Conservation (phyloP, 2,797 vertebrate genomes). For the Huso huso region DNA sequence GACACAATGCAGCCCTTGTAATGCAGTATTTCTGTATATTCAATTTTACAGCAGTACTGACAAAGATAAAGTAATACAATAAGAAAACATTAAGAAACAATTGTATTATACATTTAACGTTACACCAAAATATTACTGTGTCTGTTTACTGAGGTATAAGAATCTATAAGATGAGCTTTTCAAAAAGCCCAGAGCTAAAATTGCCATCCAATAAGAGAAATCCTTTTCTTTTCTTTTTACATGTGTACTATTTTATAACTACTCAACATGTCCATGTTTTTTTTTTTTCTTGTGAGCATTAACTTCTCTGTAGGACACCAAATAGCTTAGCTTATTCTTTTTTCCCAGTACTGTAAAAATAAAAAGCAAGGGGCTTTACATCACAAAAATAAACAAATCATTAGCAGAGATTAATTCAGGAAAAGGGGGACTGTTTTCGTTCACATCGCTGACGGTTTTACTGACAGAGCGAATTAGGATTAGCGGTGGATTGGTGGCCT, state of each 20-base stretch:
- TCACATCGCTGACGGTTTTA: neutral
- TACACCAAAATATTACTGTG: too few relatives aligned
- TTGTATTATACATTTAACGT: too few relatives aligned
- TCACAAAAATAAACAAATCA: slow-evolving; percentile 1
- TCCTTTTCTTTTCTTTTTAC: too few relatives aligned
- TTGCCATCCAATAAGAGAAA: neutral
- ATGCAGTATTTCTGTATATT: too few relatives aligned
- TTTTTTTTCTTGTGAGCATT: neutral
- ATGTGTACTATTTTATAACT: neutral
- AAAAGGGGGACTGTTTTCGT: neutral
- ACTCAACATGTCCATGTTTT: neutral
- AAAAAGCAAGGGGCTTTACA: neutral
- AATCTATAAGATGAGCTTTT: neutral
- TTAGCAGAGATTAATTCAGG: neutral
- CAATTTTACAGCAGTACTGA: too few relatives aligned
- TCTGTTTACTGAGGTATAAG: too few relatives aligned
- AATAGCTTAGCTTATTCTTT: neutral
- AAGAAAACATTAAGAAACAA: too few relatives aligned
- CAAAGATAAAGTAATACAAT: too few relatives aligned
- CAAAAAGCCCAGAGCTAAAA: neutral
- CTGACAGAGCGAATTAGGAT: neutral
- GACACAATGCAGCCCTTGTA: too few relatives aligned
- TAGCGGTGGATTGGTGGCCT: neutral
- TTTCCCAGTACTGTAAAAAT: neutral
- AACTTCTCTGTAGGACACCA: neutral